A percentile compares a stretch with the other conserved stretches of the same genome.
phyloP scores from a whole-genome alignment of 2,888 invertebrate genomes.

The Tipula vernalis region DNA sequence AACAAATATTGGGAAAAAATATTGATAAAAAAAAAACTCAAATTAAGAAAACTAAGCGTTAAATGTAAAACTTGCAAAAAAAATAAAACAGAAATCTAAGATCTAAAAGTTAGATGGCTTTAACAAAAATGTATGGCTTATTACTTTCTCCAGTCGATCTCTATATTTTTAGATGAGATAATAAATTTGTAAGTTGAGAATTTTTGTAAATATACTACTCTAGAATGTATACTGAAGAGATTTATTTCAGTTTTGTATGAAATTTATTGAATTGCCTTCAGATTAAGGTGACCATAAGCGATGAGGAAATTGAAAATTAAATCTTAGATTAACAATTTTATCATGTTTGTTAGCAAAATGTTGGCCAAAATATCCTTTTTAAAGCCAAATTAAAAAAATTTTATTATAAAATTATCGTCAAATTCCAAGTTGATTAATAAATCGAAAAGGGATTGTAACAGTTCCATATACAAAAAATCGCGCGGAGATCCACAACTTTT shows the following conservation, averaged over 20 bases:
- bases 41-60: background rate
- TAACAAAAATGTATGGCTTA: background rate
- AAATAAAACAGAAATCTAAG: background rate
- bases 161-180: background rate
- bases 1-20: background rate
- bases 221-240: background rate
- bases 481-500: no score
- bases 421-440: no score
- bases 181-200: background rate
- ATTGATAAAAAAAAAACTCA: background rate
- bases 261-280: background rate
- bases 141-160: background rate
- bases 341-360: no score
- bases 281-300: background rate
- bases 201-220: background rate
- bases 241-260: background rate
- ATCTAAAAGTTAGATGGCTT: background rate
- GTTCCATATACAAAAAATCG: no score
- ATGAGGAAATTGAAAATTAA: no score
- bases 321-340: no score
- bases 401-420: no score
- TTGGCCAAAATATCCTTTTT: no score
- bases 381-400: no score
- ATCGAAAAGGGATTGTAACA: no score
- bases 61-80: slow-evolving; percentile 12